Evolutionary conservation across 2,888 invertebrate species (phyloP).

Genomic region (Pseudococcus longispinus): DNA sequence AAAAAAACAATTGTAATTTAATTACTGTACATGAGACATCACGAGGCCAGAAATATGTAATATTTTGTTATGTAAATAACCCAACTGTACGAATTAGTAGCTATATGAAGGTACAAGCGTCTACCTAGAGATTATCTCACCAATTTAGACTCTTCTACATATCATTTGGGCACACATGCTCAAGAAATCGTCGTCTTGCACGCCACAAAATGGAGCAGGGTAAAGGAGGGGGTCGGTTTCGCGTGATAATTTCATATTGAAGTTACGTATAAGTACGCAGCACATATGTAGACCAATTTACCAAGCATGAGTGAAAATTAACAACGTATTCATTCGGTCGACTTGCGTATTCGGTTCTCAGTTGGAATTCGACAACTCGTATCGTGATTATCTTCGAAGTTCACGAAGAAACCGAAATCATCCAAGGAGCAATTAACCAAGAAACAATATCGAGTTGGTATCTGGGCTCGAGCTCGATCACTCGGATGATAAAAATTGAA

Average conservation of each 20-base stretch:
- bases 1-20: slow-evolving; percentile 36
- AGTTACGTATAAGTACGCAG: not conserved
- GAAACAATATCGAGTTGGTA: not conserved
- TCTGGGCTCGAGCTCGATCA: not conserved
- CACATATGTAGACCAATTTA: not conserved
- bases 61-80: slow-evolving; percentile 35
- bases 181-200: not conserved
- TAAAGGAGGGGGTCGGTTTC: not conserved
- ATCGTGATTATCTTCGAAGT: not conserved
- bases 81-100: not conserved
- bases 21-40: not conserved
- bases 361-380: not conserved
- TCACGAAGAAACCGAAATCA: not conserved
- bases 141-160: not conserved
- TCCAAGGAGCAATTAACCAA: not conserved
- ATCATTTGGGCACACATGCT: not conserved
- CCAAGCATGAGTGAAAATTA: slow-evolving; percentile 4
- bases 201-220: not conserved
- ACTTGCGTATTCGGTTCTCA: too few species aligned
- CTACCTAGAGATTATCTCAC: not conserved
- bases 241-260: not conserved
- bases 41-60: slow-evolving; percentile 2
- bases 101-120: not conserved
- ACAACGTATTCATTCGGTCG: not conserved
- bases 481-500: not conserved